Base-by-base conservation (phyloP, 1,140 invertebrate genomes). In the Caenorhabditis briggsae region DNA sequence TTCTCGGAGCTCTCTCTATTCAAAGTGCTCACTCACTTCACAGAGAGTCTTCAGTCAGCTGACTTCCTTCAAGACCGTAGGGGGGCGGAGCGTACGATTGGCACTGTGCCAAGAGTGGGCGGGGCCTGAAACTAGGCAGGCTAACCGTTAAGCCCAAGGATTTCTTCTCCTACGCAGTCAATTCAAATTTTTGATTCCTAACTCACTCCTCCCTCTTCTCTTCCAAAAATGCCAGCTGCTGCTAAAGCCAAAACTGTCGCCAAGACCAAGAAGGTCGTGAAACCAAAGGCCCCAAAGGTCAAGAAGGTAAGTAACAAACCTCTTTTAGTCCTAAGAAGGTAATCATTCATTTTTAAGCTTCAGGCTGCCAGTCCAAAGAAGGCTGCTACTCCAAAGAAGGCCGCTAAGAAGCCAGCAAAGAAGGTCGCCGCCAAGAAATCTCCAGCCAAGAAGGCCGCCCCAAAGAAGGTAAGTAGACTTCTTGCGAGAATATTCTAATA, bases 211-310 rank as follows among this genome's bases (percentile, higher is more conserved):
- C 46, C 53, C 70, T 46, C 12, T 46, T 46, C 14, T 18, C 12
- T 50, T 50, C 46, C 53, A 50, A 78, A 78, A 78, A 78, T 78
- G 70, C 25, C 70, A 14, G 70, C 70, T 46, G 70, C 53, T 14
- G 46, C 48, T 50, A 78, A 78, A 78, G 70, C 46, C n/a, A 78
- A 78, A n/a, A 78, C 33, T 46, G 70, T 78, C 20, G 46, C 48
- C 48, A 78, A 78, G 50, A 46, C 46, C n/a, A 78, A 78, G 46
- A 78, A 78, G 14, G 70, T 78, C 46, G 50, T 65, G 23, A 85
- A 85, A 50, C 64, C 84, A 64, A 85, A 85, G 64, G 50, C 84
- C 50, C 84, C 84, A 46, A 85, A 85, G 84, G 84, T 78, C 61
- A 85, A 85, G 53, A 70, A 65, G 50, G 84, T 65, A 25, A 50